Evolutionary conservation across 2,113 vertebrate species (phyloP).

Genomic region (Crotalus viridis): DNA sequence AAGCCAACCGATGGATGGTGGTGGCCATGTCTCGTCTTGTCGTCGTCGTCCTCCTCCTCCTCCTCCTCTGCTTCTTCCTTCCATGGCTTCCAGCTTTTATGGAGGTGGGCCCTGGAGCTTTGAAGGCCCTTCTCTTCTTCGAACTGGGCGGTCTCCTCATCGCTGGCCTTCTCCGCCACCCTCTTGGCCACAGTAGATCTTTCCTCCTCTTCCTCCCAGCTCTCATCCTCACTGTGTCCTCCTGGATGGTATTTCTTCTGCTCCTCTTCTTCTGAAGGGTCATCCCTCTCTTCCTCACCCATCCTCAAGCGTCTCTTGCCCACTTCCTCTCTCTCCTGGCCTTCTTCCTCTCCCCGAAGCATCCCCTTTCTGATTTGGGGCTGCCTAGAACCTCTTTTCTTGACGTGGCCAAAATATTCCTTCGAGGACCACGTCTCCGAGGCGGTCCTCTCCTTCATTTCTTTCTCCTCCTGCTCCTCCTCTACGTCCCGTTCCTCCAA

Average conservation of each 20-base stretch:
- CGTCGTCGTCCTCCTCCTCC: not conserved
- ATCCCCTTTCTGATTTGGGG: not conserved
- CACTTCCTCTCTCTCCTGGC: conserved; percentile 59
- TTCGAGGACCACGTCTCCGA: conserved; percentile 11
- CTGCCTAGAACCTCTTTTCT: not conserved
- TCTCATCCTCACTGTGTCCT: not conserved
- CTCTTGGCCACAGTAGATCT: conserved; percentile 61
- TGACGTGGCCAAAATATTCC: not conserved
- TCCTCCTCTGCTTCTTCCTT: not conserved
- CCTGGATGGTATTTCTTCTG: not conserved
- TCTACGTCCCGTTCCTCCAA: conserved; percentile 62
- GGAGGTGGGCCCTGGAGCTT: conserved; percentile 33
- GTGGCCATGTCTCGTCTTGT: not conserved
- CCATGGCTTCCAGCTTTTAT: conserved; percentile 15
- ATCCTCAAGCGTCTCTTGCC: conserved; percentile 63
- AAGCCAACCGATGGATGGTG: not conserved
- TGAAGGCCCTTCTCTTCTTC: conserved; percentile 63
- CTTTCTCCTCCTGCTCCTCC: conserved; percentile 47
- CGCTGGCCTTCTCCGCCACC: conserved; percentile 78
- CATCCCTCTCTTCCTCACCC: conserved; percentile 48
- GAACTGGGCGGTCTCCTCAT: conserved; percentile 77
- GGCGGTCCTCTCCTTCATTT: conserved; percentile 52
- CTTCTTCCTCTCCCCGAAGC: not conserved
- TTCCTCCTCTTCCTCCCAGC: not conserved
- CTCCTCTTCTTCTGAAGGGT: conserved; percentile 57